Evolutionary conservation across 1,140 invertebrate species (phyloP).

Genomic region (Arion vulgaris): DNA sequence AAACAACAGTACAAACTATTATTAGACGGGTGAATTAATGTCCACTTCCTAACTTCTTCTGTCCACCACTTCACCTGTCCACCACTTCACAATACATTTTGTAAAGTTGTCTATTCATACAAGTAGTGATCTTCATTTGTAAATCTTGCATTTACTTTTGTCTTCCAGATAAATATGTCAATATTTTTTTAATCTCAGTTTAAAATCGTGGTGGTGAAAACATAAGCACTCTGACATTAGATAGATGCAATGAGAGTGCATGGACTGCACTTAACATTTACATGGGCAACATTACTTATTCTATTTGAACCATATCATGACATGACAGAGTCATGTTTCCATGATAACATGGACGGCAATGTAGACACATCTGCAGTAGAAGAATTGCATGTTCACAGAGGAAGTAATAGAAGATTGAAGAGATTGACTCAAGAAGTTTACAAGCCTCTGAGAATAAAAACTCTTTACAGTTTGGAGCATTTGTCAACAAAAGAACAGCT

Average conservation of each 20-base stretch:
- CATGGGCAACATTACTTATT: constrained; percentile 32
- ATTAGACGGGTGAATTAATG: no score
- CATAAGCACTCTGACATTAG: not conserved
- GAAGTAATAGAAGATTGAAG: not conserved
- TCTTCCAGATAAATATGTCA: no score
- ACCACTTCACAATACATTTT: no score
- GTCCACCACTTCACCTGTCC: no score
- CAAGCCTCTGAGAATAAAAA: constrained; percentile 6
- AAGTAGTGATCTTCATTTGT: no score
- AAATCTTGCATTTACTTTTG: no score
- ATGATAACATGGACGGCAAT: not conserved
- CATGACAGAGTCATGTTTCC: constrained; percentile 24
- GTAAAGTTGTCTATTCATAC: no score
- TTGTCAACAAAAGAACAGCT: constrained; percentile 4
- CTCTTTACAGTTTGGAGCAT: constrained; percentile 10
- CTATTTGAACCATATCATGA: constrained; percentile 25
- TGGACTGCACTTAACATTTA: constrained; percentile 12
- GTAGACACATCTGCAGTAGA: not conserved
- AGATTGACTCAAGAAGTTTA: not conserved
- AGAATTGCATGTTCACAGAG: not conserved
- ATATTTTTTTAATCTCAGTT: not conserved
- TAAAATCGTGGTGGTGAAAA: not conserved
- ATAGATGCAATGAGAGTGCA: not conserved
- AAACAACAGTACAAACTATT: no score
- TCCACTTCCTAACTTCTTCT: no score